Conservation (phyloP, 2,888 invertebrate genomes). For the Margaritifera margaritifera region DNA sequence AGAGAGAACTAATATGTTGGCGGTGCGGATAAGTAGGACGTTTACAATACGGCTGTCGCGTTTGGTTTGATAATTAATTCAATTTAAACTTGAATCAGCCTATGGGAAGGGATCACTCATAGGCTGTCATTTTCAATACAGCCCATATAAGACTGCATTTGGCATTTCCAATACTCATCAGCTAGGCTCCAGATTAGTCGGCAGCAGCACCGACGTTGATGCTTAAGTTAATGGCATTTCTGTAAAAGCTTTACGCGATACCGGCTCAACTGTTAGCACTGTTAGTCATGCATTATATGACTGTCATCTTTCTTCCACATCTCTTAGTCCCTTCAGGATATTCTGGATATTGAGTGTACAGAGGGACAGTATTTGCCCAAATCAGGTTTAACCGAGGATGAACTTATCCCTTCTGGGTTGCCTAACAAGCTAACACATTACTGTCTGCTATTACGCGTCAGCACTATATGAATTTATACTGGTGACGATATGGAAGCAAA, state of each 20-base stretch:
- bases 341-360: no score
- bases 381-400: no score
- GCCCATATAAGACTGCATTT: no score
- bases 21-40: conserved; percentile 12
- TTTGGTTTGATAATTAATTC: neutral
- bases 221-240: neutral
- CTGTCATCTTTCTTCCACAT: no score
- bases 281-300: no score
- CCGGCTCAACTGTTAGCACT: neutral
- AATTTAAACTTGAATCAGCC: conserved; percentile 2
- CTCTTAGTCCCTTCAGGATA: no score
- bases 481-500: no score
- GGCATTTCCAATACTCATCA: neutral
- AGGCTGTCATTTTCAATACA: neutral
- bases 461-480: no score
- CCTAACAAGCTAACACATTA: neutral
- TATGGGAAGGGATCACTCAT: neutral
- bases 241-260: conserved; percentile 1
- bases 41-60: conserved; percentile 2
- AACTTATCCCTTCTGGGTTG: neutral
- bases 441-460: neutral
- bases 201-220: neutral
- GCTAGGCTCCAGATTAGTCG: neutral
- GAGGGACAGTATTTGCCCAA: no score
- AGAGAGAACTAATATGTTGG: neutral